phyloP scores from a whole-genome alignment of 2,888 invertebrate species.

The Stenichneumon culpator region DNA sequence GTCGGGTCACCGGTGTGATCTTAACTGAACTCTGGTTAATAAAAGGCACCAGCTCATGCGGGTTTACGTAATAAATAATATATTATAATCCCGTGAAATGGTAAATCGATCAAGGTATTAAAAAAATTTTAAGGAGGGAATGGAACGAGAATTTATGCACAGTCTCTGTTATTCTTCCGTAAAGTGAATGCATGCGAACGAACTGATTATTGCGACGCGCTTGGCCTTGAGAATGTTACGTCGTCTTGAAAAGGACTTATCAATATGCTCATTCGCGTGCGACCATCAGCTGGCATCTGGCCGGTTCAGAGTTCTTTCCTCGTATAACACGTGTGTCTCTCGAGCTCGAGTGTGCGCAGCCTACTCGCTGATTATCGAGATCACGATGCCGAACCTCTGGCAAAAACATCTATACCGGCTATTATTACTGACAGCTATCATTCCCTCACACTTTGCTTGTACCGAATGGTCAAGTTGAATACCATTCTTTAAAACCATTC shows the following conservation, averaged over 20 bases:
- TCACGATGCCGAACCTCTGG: conserved; percentile 41
- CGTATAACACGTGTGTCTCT: conserved; percentile 5
- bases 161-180: not conserved
- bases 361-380: conserved; percentile 55
- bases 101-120: not conserved
- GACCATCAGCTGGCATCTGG: conserved; percentile 31
- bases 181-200: not conserved
- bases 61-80: not conserved
- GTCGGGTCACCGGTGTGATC: not conserved
- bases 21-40: not conserved
- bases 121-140: not conserved
- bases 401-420: conserved; percentile 34
- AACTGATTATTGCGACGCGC: not conserved
- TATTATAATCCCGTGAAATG: not conserved
- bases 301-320: conserved; percentile 44
- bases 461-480: not conserved
- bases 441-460: not conserved
- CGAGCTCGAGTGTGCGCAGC: conserved; percentile 32
- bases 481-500: not conserved
- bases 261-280: conserved; percentile 17
- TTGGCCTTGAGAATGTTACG: conserved; percentile 32
- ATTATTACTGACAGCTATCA: conserved; percentile 39
- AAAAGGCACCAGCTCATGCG: not conserved
- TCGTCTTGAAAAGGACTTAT: conserved; percentile 39
- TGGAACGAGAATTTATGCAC: not conserved